Evolutionary conservation across 2,113 vertebrate species (phyloP).

Genomic region (Donacobius atricapilla): DNA sequence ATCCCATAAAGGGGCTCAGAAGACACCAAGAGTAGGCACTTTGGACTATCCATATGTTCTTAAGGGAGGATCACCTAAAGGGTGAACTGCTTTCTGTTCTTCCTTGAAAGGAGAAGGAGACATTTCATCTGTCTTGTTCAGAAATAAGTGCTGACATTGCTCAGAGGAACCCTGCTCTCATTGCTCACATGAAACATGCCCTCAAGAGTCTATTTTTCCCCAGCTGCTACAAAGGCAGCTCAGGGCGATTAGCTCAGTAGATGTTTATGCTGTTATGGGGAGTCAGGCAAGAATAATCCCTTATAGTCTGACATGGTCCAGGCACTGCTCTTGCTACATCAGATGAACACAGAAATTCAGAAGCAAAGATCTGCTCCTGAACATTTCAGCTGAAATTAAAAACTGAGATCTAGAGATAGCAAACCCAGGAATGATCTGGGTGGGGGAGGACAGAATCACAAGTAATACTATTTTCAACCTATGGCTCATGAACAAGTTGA

Average conservation of each 20-base stretch:
- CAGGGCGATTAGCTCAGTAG: neutral
- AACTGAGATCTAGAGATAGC: neutral
- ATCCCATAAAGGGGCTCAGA: neutral
- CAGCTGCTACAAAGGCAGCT: neutral
- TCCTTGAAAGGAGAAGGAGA: neutral
- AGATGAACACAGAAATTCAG: neutral
- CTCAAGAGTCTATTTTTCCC: neutral
- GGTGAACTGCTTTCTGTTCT: neutral
- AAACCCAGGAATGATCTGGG: neutral
- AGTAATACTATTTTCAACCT: neutral
- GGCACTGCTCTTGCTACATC: neutral
- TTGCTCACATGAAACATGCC: fast-evolving
- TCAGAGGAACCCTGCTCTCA: neutral
- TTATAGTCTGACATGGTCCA: neutral
- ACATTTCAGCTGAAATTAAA: neutral
- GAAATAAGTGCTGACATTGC: neutral
- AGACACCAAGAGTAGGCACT: neutral
- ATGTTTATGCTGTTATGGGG: neutral
- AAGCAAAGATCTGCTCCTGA: neutral
- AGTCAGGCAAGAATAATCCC: neutral
- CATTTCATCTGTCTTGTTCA: neutral
- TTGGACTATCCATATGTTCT: neutral
- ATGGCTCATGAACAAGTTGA: neutral
- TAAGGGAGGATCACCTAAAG: neutral
- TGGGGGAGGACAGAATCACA: neutral